phyloP scores from a whole-genome alignment of 2,888 invertebrate genomes.

The Patella ulyssiponensis region DNA sequence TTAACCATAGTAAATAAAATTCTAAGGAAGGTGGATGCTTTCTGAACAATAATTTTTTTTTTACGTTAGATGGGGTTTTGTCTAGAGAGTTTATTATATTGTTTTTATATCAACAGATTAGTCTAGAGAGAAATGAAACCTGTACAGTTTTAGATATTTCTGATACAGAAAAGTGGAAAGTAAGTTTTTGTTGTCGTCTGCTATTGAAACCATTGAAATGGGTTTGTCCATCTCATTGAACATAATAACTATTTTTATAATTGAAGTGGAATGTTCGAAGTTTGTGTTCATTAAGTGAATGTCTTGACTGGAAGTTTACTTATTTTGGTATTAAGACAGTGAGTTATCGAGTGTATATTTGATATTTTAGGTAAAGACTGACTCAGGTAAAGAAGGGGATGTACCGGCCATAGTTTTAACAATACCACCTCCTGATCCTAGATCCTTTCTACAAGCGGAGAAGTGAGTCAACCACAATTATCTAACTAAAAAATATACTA shows the following conservation, averaged over 20 bases:
- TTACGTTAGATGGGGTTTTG: too few relatives aligned
- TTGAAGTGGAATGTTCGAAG: too few relatives aligned
- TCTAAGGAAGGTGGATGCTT: too few relatives aligned
- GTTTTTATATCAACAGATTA: slow-evolving; percentile 44
- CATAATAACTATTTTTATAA: too few relatives aligned
- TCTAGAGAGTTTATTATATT: too few relatives aligned
- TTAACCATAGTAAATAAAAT: too few relatives aligned
- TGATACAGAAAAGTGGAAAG: slow-evolving; percentile 66
- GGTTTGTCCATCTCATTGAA: too few relatives aligned
- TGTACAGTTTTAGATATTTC: slow-evolving; percentile 62
- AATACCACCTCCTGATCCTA: slow-evolving; percentile 66
- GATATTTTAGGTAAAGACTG: slow-evolving; percentile 43
- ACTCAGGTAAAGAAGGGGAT: slow-evolving; percentile 54
- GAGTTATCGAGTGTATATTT: neutral
- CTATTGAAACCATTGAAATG: too few relatives aligned
- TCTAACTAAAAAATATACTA: too few relatives aligned
- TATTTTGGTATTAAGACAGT: neutral
- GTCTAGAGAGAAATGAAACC: slow-evolving; percentile 54
- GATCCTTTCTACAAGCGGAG: slow-evolving; percentile 56
- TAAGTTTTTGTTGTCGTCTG: slow-evolving; percentile 34
- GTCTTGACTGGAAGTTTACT: neutral
- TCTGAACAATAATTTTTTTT: too few relatives aligned
- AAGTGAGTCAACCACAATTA: slow-evolving; percentile 45
- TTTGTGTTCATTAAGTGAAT: too few relatives aligned
- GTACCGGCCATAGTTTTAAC: slow-evolving; percentile 66